These are phyloP conservation scores for Paracanthobrama guichenoti DNA, from an alignment of 2,113 vertebrate genomes.

Conservation along the genomic window DNA sequence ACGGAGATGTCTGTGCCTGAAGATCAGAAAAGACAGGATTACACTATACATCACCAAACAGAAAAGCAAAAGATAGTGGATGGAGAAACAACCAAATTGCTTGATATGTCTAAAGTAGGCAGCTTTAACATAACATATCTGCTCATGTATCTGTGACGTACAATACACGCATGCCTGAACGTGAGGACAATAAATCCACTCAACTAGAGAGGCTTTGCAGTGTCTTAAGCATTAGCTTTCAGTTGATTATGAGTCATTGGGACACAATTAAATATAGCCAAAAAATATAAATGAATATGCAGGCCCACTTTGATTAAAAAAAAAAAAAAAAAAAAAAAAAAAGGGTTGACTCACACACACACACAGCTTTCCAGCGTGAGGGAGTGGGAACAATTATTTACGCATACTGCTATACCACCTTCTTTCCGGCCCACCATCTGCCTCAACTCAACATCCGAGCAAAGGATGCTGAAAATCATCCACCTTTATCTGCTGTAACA, in stretches of 20 bases:
- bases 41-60: not conserved
- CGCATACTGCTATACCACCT: constrained; percentile 1
- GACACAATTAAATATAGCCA: constrained; percentile 16
- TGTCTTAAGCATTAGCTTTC: not conserved
- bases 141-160: constrained; percentile 9
- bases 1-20: constrained; percentile 94
- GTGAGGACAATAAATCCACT: constrained; percentile 12
- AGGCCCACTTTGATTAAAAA: not conserved
- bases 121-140: not conserved
- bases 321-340: not conserved
- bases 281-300: constrained; percentile 2
- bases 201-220: constrained; percentile 11
- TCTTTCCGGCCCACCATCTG: constrained; percentile 38
- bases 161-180: not conserved
- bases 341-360: constrained; percentile 15
- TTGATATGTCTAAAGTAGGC: not conserved
- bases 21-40: constrained; percentile 36
- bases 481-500: not conserved
- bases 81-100: not conserved
- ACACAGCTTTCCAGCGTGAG: not conserved
- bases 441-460: not conserved
- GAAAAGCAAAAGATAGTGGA: not conserved
- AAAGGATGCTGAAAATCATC: constrained; percentile 11
- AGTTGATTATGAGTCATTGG: constrained; percentile 2
- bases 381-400: constrained; percentile 31